A percentile compares a stretch with the other conserved stretches of the same genome.
phyloP scores from a whole-genome alignment of 2,113 vertebrate genomes.

The Scomber japonicus region DNA sequence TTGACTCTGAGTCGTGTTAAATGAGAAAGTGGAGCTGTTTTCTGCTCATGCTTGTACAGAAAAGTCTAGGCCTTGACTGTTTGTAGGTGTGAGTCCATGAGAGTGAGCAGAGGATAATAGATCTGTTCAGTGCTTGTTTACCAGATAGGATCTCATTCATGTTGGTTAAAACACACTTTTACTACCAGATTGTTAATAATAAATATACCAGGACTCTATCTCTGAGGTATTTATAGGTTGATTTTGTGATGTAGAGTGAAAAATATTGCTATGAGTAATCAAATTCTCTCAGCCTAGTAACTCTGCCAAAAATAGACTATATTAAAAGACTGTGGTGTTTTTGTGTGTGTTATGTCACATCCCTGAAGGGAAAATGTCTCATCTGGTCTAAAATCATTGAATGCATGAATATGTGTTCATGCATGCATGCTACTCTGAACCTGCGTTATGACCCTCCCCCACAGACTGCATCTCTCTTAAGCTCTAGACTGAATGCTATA shows the following conservation, averaged over 20 bases:
- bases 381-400: slow-evolving; percentile 68
- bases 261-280: slow-evolving; percentile 66
- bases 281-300: slow-evolving; percentile 75
- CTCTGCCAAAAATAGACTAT: slow-evolving; percentile 73
- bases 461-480: slow-evolving; percentile 65
- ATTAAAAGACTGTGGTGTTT: slow-evolving; percentile 62
- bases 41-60: slow-evolving; percentile 10
- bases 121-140: slow-evolving; percentile 12
- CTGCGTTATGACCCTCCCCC: slow-evolving; percentile 60
- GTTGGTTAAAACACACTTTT: not conserved
- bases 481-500: slow-evolving; percentile 51
- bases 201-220: not conserved
- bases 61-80: slow-evolving; percentile 50
- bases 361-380: slow-evolving; percentile 70
- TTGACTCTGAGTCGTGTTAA: not conserved
- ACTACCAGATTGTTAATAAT: not conserved
- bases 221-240: slow-evolving; percentile 32
- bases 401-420: slow-evolving; percentile 73
- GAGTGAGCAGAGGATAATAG: slow-evolving; percentile 12
- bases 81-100: slow-evolving; percentile 29
- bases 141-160: not conserved
- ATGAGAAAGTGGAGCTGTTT: not conserved
- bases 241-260: slow-evolving; percentile 68
- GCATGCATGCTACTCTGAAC: slow-evolving; percentile 66
- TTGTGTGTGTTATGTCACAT: slow-evolving; percentile 67